Evolutionary conservation across 2,888 invertebrate species (phyloP).

Genomic region (Dryomyza anilis): DNA sequence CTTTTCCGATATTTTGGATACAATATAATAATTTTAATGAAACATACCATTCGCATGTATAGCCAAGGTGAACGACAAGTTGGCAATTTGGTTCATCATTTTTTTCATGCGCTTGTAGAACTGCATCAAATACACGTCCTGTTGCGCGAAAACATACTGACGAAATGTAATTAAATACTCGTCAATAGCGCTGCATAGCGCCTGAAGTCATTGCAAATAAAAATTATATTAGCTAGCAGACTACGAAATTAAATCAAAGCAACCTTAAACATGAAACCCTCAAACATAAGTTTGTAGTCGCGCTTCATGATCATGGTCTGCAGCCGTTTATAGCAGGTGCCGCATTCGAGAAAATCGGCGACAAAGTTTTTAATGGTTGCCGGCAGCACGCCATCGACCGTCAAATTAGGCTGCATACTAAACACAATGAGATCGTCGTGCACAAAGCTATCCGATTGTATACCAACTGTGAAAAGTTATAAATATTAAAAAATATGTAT

Average conservation of each 20-base stretch:
- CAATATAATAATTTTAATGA: too few species aligned
- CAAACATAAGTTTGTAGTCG: constrained; percentile 47
- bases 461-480: constrained; percentile 61
- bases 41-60: constrained; percentile 49
- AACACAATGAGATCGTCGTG: constrained; percentile 62
- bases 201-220: too few species aligned
- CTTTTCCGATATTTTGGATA: too few species aligned
- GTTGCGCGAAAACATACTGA: constrained; percentile 49
- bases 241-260: not conserved
- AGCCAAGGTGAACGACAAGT: constrained; percentile 50
- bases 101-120: constrained; percentile 46
- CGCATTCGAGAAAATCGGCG: constrained; percentile 53
- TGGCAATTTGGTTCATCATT: constrained; percentile 50
- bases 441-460: constrained; percentile 66
- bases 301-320: constrained; percentile 47
- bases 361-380: constrained; percentile 60
- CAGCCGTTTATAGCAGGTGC: constrained; percentile 53
- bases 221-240: too few species aligned
- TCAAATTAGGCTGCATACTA: constrained; percentile 61
- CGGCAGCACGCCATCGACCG: constrained; percentile 63
- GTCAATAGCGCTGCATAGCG: constrained; percentile 68
- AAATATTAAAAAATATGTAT: not conserved
- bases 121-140: constrained; percentile 44
- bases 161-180: constrained; percentile 68
- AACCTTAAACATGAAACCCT: constrained; percentile 54